Evolutionary conservation across 2,113 vertebrate species (phyloP), one percentile per base, ranked within the genome.

Genomic region (Rhipidura dahli): DNA sequence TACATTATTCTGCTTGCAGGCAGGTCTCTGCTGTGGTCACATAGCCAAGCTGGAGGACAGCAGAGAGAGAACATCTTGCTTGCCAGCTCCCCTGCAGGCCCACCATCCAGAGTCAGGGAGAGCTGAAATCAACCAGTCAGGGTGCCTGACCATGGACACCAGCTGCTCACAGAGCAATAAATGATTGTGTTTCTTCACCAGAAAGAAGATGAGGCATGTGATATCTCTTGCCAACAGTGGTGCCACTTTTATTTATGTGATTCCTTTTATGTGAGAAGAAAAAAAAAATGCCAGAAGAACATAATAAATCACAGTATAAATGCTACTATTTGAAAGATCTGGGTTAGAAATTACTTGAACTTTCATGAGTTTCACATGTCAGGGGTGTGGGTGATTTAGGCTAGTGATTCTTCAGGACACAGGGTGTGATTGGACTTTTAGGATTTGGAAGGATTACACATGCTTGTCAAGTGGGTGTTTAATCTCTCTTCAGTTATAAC

Each of bases 381-480:
- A 63, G 70, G 42, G 42, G 17, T 51, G 44, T 56, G 37, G 37
- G 54, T 47, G 59, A 80, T 90, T 90, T 86, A 75, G 28, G 20
- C 20, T 83, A 54, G 68, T n/a, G 33, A 83, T 73, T 96, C 90
- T 90, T 92, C 69, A 81, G 81, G 85, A 70, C 22, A 71, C 5
- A 24, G 50, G 26, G 20, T 88, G 51, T 66, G 85, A 92, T 31
- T 86, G 64, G 51, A 90, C 57, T 78, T 93, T 37, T 10, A 88
- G 56, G 71, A 73, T 89, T 77, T 93, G 37, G 76, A 93, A 86
- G 66, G 54, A 80, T 77, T 90, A 51, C 17, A 33, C 11, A 75
- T 79, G 28, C 73, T 93, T 92, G 42, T 75, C 35, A 90, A 93
- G 63, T 60, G 40, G 70, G 45, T 85, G 49, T 91, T 95, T 95